phyloP scores from a whole-genome alignment of 2,797 vertebrate species.

The Propithecus deckenii region DNA sequence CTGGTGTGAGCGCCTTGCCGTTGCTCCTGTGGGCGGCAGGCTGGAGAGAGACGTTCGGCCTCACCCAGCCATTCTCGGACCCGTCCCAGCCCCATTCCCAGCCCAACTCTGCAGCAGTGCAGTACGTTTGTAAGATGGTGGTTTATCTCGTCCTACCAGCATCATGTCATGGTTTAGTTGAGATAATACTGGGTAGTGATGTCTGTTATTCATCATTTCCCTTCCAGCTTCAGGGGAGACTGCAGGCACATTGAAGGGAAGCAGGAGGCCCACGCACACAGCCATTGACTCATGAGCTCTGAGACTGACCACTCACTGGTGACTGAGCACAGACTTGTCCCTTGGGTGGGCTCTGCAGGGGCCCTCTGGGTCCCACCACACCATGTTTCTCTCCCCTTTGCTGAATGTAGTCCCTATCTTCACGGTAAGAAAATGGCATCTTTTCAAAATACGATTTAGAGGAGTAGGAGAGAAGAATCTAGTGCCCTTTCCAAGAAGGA shows the following conservation, averaged over 20 bases:
- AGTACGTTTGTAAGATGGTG: neutral
- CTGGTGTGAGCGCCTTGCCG: accelerated
- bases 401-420: neutral
- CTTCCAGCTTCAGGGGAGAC: neutral
- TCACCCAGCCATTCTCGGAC: neutral
- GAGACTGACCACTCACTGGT: neutral
- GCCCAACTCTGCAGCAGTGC: accelerated
- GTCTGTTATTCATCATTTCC: neutral
- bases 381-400: neutral
- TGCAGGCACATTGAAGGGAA: neutral
- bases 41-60: neutral
- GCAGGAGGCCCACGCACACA: neutral
- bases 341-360: neutral
- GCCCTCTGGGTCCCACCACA: neutral
- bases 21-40: neutral
- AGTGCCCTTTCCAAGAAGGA: constrained; percentile 38
- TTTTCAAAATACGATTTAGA: constrained; percentile 14
- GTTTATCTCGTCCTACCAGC: neutral
- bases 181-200: neutral
- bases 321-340: neutral
- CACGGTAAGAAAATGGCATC: neutral
- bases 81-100: neutral
- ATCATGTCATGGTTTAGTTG: neutral
- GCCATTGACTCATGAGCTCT: neutral
- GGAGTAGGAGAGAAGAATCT: neutral